phyloP scores from a whole-genome alignment of 1,140 invertebrate genomes.

The Hypothenemus hampei region DNA sequence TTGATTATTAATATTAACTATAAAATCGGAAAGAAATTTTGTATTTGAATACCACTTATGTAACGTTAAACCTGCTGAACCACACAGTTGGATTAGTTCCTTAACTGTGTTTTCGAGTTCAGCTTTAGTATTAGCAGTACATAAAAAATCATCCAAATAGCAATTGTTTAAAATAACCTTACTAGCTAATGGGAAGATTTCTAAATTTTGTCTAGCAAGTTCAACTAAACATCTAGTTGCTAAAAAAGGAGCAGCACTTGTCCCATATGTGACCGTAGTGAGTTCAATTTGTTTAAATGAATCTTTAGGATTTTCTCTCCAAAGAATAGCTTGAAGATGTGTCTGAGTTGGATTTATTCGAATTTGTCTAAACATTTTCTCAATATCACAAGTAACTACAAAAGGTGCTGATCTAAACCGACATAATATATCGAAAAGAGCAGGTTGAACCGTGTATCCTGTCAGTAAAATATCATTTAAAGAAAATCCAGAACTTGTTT shows the following conservation, averaged over 20 bases:
- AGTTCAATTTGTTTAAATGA: constrained; percentile 35
- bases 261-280: constrained; percentile 43
- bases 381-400: constrained; percentile 41
- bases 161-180: constrained; percentile 17
- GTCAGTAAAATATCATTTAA: constrained; percentile 38
- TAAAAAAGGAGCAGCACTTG: constrained; percentile 37
- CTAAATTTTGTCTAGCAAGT: constrained; percentile 30
- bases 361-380: constrained; percentile 46
- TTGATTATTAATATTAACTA: too few relatives aligned
- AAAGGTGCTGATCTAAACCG: constrained; percentile 38
- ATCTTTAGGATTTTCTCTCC: constrained; percentile 33
- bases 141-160: constrained; percentile 31
- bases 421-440: constrained; percentile 42
- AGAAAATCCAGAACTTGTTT: constrained; percentile 32
- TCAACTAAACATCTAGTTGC: constrained; percentile 33
- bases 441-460: constrained; percentile 43
- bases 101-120: too few relatives aligned
- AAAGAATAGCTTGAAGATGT: constrained; percentile 42
- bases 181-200: constrained; percentile 36
- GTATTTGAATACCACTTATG: too few relatives aligned
- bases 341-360: constrained; percentile 31
- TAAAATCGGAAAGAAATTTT: too few relatives aligned
- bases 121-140: too few relatives aligned
- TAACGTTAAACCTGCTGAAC: too few relatives aligned
- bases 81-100: too few relatives aligned